A percentile compares a stretch with the other conserved stretches of the same genome.
phyloP scores from a whole-genome alignment of 1,140 invertebrate species.

The Formica exsecta region DNA sequence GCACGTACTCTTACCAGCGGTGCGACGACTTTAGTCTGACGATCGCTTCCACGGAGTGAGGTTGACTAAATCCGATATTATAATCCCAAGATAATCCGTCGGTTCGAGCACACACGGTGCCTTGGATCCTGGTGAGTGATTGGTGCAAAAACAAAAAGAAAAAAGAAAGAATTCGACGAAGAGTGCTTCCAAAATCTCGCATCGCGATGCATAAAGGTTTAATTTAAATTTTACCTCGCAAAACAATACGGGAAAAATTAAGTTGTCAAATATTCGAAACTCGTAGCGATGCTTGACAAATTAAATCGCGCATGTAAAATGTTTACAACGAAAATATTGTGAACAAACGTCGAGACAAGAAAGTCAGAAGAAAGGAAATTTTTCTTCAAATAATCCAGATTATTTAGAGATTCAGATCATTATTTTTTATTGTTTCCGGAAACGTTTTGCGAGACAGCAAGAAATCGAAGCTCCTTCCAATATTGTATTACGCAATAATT shows the following conservation, averaged over 20 bases:
- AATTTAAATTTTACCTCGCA: not conserved
- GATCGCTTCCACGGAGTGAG: constrained; percentile 84
- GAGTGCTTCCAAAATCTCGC: constrained; percentile 37
- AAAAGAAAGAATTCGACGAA: not conserved
- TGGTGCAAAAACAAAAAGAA: constrained; percentile 14
- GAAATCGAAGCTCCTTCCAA: not conserved
- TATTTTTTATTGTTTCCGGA: not conserved
- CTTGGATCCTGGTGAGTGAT: constrained; percentile 20
- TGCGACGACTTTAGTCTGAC: constrained; percentile 84
- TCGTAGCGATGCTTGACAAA: not conserved
- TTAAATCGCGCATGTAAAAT: not conserved
- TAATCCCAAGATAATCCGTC: constrained; percentile 25
- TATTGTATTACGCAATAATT: not conserved
- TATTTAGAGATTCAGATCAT: not conserved
- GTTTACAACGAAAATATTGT: not conserved
- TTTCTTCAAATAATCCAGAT: not conserved
- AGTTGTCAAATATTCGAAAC: not conserved
- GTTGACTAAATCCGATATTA: constrained; percentile 77
- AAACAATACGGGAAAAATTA: constrained; percentile 2
- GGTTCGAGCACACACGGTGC: constrained; percentile 14
- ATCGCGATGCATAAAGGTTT: not conserved
- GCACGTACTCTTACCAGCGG: constrained; percentile 80
- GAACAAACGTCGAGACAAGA: not conserved
- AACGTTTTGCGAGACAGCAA: not conserved
- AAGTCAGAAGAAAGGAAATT: not conserved